These are phyloP conservation scores for Rhinogobius similis DNA, from an alignment of 2,113 vertebrate species.

Conservation along the genomic window DNA sequence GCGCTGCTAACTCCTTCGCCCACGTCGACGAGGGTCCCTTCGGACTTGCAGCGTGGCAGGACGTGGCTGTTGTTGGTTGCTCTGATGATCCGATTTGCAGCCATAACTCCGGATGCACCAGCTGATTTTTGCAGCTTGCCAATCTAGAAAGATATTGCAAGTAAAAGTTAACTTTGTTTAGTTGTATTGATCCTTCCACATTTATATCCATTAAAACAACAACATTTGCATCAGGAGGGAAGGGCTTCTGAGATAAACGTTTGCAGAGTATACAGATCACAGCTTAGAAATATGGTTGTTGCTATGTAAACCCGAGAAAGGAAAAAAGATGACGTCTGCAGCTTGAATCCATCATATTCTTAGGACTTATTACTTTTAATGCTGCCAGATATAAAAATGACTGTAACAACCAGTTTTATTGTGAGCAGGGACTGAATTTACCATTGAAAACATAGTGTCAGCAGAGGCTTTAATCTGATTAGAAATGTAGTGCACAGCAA, in stretches of 20 bases:
- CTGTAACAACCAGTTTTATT: slow-evolving; percentile 9
- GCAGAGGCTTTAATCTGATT: slow-evolving; percentile 47
- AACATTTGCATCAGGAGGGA: neutral
- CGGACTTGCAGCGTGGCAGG: slow-evolving; percentile 92
- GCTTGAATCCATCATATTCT: neutral
- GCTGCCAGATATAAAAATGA: slow-evolving; percentile 3
- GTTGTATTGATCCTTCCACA: neutral
- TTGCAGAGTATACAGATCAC: neutral
- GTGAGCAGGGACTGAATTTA: slow-evolving; percentile 40
- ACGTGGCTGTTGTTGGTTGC: slow-evolving; percentile 83
- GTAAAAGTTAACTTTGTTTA: neutral
- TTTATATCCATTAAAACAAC: neutral
- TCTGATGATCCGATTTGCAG: slow-evolving; percentile 92
- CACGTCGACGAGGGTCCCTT: slow-evolving; percentile 91
- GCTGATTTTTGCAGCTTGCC: slow-evolving; percentile 53
- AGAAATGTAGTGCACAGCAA: slow-evolving; percentile 17
- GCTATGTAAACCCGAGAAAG: neutral
- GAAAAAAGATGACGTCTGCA: neutral
- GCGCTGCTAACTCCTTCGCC: slow-evolving; percentile 79
- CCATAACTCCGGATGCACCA: slow-evolving; percentile 76
- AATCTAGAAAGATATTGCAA: slow-evolving; percentile 48
- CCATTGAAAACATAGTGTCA: slow-evolving; percentile 37
- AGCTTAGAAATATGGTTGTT: neutral
- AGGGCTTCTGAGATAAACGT: neutral
- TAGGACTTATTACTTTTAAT: neutral